Base-by-base conservation (phyloP, 1,140 invertebrate genomes). In the Medauroidea extradentata region DNA sequence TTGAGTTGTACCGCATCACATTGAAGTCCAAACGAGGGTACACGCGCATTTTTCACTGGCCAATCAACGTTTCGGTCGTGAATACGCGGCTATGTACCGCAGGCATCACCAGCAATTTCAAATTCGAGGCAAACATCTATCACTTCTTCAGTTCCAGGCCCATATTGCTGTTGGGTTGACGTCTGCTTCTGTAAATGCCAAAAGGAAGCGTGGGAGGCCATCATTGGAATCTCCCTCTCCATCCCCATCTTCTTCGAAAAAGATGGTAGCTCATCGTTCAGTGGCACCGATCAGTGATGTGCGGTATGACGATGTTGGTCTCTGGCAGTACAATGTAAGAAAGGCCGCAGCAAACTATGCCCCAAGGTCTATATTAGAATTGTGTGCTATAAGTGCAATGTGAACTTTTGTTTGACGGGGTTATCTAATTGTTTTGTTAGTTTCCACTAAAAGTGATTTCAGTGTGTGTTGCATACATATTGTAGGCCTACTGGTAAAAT, bases 21-120 rank as follows among this genome's bases (percentile, higher is more conserved):
- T 67, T 75, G 27, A 75, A 72, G 68, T 73, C 67, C 59, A 67
- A 68, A 64, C 71, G 76, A 64, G 78, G 72, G 71, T 71, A 73
- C 58, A 60, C 71, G 14, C 49, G 73, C 59, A 63, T 79, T 25
- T 76, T 78, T 65, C 75, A 70, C 54, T 73, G 78, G 59, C 63
- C 78, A 24, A 57, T 80, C 50, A 72, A 78, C 63, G 60, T 77
- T 58, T 18, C 43, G 58, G 42, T 62, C 38, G 65, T 72, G 18
- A 71, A 68, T 59, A 44, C 60, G 11, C 72, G 68, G 69, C 21
- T 69, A 38, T 67, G 18, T 63, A 66, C 27, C 25, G 51, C 16
- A 46, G 44, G n/a, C 34, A 39, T 14, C 21, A 43, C 23, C 58
- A 53, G 44, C 49, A 52, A 21, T 52, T n/a, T 25, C 11, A 41